Percentiles rank a stretch among this genome's conserved stretches.
phyloP scores from a whole-genome alignment of 2,888 invertebrate species.

The Cremastinae sp. region DNA sequence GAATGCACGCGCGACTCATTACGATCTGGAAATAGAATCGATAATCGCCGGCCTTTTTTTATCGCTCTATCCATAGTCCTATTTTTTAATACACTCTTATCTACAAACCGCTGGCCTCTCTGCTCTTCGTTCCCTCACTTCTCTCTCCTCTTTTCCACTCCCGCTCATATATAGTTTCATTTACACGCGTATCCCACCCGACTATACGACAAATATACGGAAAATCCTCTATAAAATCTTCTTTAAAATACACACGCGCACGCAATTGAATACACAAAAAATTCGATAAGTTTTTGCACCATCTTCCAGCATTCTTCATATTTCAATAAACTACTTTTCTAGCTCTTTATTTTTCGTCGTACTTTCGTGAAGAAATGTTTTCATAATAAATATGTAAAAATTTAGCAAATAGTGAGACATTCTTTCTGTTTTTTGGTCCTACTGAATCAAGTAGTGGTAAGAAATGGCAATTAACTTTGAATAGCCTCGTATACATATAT shows the following conservation, averaged over 20 bases:
- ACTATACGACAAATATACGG: too few species aligned
- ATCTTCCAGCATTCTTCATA: too few species aligned
- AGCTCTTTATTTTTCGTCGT: too few species aligned
- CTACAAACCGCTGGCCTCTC: constrained; percentile 20
- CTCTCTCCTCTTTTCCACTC: constrained; percentile 13
- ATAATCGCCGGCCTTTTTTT: constrained; percentile 42
- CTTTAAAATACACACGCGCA: too few species aligned
- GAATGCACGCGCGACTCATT: constrained; percentile 55
- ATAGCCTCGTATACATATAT: constrained; percentile 2
- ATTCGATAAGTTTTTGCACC: too few species aligned
- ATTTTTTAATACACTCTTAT: constrained; percentile 6
- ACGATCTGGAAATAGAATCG: constrained; percentile 60
- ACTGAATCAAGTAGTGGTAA: background rate
- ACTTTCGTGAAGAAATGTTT: too few species aligned
- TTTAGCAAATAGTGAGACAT: too few species aligned
- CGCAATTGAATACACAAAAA: too few species aligned
- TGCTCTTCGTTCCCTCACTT: constrained; percentile 24
- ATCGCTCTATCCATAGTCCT: constrained; percentile 23
- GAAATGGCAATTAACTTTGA: background rate
- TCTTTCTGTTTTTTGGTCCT: too few species aligned
- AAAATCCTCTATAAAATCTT: too few species aligned
- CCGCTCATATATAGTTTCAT: background rate
- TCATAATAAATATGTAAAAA: too few species aligned
- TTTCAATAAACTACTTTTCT: background rate
- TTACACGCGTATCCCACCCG: too few species aligned